Evolutionary conservation across 2,113 vertebrate species (phyloP), one percentile per base, ranked within the genome.

Genomic region (Ranitomeya variabilis): DNA sequence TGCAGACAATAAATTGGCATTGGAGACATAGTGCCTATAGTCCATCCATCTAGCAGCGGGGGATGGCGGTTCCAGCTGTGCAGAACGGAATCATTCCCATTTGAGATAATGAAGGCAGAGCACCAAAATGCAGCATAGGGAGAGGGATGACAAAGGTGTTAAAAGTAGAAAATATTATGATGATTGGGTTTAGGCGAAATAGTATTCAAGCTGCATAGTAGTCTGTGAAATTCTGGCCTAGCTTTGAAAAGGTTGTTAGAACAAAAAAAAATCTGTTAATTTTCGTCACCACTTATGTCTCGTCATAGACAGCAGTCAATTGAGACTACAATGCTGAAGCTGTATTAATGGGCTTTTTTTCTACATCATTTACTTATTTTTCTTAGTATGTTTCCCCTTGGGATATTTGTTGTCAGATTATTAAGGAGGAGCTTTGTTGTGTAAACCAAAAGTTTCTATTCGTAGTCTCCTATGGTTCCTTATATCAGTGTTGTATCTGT

Each of bases 21-120:
- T 54, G 90, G 69, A 13, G 0, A 91, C 92, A 90, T 91, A 91
- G 89, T 92, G 64, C 82, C 90, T 91, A 86, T 90, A 88, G 90
- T 89, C 76, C 90, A 92, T 94, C 91, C 90, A 90, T 92, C 92
- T 92, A 93, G 85, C 93, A 94, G 93, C 93, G 85, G 92, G 92
- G 90, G 90, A 90, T 91, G 90, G 10, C 64, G 83, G 89, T 82
- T 90, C 92, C 90, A 91, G 91, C 93, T 93, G 92, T 90, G 92
- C 88, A 90, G 90, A 91, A 91, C 92, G 91, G 91, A 92, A 91
- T 92, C 90, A 92, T 93, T 92, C 90, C 83, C 90, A 90, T 93
- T 91, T 91, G 89, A 90, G 90, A 92, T 94, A 94, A 94, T 94
- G 91, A 90, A 94, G 93, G 90, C 86, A 87, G 91, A 93, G 92